phyloP scores from a whole-genome alignment of 2,113 vertebrate genomes.

The Ophthalmolycus amberensis region DNA sequence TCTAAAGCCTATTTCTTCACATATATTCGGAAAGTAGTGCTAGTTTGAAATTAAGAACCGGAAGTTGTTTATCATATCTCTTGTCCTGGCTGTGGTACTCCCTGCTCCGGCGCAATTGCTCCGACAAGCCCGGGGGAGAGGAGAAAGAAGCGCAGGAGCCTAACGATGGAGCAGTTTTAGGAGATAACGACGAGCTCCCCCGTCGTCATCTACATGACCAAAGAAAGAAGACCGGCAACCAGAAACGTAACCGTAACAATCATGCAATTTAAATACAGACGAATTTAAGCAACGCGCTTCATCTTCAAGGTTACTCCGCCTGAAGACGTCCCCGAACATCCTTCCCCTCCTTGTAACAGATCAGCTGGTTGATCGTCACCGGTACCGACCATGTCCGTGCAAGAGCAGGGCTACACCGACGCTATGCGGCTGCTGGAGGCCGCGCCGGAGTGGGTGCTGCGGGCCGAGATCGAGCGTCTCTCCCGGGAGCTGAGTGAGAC shows the following conservation, averaged over 20 bases:
- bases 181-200: slow-evolving; percentile 49
- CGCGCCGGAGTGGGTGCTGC: slow-evolving; percentile 88
- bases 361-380: slow-evolving; percentile 61
- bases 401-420: slow-evolving; percentile 86
- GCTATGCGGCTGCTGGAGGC: slow-evolving; percentile 86
- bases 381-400: slow-evolving; percentile 84
- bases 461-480: slow-evolving; percentile 91
- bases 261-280: slow-evolving; percentile 81
- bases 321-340: slow-evolving; percentile 66
- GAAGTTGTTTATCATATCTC: neutral
- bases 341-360: slow-evolving; percentile 31
- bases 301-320: slow-evolving; percentile 75
- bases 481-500: slow-evolving; percentile 94
- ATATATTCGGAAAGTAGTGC: neutral
- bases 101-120: slow-evolving; percentile 32
- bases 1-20: neutral
- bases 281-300: slow-evolving; percentile 67
- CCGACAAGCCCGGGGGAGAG: slow-evolving; percentile 68
- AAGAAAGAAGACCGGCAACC: slow-evolving; percentile 58
- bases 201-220: slow-evolving; percentile 68
- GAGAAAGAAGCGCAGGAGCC: slow-evolving; percentile 26
- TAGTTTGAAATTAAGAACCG: slow-evolving; percentile 48
- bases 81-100: neutral
- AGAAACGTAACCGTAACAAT: slow-evolving; percentile 63
- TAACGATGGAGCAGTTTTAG: slow-evolving; percentile 68